Base-by-base conservation (phyloP, 2,113 vertebrate species). In the Lepisosteus oculatus region DNA sequence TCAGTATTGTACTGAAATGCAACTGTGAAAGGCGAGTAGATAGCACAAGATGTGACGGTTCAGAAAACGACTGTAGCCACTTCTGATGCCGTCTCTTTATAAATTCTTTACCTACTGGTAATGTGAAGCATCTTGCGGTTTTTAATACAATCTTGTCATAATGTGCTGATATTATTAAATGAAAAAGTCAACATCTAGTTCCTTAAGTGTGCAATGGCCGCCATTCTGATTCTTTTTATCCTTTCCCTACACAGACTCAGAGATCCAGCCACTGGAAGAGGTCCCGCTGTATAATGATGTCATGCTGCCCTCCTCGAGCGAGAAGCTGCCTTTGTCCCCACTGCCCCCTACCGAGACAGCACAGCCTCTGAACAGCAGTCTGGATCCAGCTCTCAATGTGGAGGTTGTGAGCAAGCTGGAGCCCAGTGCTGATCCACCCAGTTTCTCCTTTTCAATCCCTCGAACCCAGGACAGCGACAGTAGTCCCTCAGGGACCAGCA, bases 201-300 rank as follows among this genome's bases (percentile, higher is more conserved):
- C 29, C 29, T 29, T 29, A 29, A 29, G 2, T 29, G 29, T 29
- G 29, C 29, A 29, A 2, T 9, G 47, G 5, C 47, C 2, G 9
- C 5, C 47, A 51, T 55, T 43, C 64, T n/a, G 29, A 8, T 41
- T 43, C 13, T 43, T 7, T 15, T 56, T 61, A 11, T 74, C 66
- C 65, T 66, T 6, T 70, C 59, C 43, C 68, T 65, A 54, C 29
- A 29, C 87, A 94, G 95, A 95, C 78, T 89, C 95, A 67, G 95
- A 97, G 78, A 88, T 93, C 56, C 90, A 93, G 76, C 85, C 91
- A 74, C 87, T 92, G 84, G 91, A 94, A 77, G 96, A 98, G 61
- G 92, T 93, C 68, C 95, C 96, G 68, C 88, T 99, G 72, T 98
- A 97, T 90, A 99, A 96, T 0, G 97, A 98, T 78, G 95, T 99